Evolutionary conservation across 1,140 invertebrate genomes (phyloP).

Genomic region (Lasioglossum baleicum): DNA sequence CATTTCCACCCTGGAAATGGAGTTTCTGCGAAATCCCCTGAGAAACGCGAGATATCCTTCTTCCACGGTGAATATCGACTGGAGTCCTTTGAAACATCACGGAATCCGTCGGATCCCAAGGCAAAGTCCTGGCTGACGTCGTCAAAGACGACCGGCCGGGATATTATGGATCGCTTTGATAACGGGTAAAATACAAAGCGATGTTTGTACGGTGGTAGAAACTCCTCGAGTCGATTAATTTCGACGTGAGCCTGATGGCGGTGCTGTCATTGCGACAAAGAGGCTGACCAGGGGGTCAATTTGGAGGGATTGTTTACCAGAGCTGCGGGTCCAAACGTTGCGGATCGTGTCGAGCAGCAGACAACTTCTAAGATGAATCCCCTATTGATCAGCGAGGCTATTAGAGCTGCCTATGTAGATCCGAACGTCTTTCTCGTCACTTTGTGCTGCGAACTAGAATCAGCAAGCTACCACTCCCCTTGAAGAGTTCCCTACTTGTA

Average conservation of each 20-base stretch:
- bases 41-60: not conserved
- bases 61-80: constrained; percentile 25
- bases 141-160: not conserved
- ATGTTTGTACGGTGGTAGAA: constrained; percentile 3
- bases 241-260: not conserved
- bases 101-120: constrained; percentile 18
- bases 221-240: constrained; percentile 26
- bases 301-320: constrained; percentile 14
- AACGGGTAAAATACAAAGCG: constrained; percentile 26
- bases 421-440: no score
- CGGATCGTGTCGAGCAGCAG: no score
- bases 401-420: no score
- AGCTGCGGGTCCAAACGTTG: no score
- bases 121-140: not conserved
- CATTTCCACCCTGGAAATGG: constrained; percentile 42
- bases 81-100: constrained; percentile 43
- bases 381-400: not conserved
- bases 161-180: constrained; percentile 16
- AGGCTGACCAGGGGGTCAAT: constrained; percentile 9
- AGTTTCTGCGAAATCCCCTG: constrained; percentile 8
- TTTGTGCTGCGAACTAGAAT: no score
- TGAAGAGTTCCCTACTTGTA: no score
- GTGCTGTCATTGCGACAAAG: constrained; percentile 9
- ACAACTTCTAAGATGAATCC: not conserved
- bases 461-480: no score